A percentile compares a stretch with the other conserved stretches of the same genome.
These are phyloP conservation scores for Takifugu ocellatus DNA, from an alignment of 2,797 vertebrate genomes.

Conservation along the genomic window DNA sequence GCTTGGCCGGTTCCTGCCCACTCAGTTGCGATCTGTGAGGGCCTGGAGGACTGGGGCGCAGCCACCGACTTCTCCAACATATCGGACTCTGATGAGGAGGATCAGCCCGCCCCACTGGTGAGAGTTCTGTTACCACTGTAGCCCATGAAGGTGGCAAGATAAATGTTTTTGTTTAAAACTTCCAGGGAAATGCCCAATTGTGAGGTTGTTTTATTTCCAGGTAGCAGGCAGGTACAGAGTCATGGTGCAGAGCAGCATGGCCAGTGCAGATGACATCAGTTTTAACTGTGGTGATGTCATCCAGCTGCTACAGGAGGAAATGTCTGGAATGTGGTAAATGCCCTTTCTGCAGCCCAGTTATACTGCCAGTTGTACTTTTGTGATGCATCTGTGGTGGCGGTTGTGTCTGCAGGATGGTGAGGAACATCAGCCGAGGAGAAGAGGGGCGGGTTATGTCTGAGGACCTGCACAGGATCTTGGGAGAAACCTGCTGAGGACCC, in stretches of 20 bases:
- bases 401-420: constrained; percentile 77
- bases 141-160: neutral
- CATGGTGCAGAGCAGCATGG: constrained; percentile 82
- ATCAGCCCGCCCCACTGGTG: constrained; percentile 81
- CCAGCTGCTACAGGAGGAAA: constrained; percentile 80
- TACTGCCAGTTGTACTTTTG: neutral
- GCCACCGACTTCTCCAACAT: constrained; percentile 81
- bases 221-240: constrained; percentile 86
- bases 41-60: constrained; percentile 81
- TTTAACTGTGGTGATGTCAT: constrained; percentile 87
- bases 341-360: no score
- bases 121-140: constrained; percentile 36
- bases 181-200: no score
- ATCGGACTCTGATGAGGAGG: constrained; percentile 86
- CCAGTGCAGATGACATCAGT: constrained; percentile 83
- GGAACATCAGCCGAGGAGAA: constrained; percentile 85
- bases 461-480: constrained; percentile 84
- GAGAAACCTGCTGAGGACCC: constrained; percentile 67
- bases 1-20: constrained; percentile 84
- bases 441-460: constrained; percentile 82
- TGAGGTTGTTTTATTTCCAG: constrained; percentile 47
- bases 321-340: constrained; percentile 82
- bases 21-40: constrained; percentile 84
- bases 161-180: neutral
- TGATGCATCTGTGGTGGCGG: constrained; percentile 3